Evolutionary conservation across 2,797 vertebrate genomes (phyloP), one percentile per base, ranked within the genome.

Genomic region (Poecilia picta): DNA sequence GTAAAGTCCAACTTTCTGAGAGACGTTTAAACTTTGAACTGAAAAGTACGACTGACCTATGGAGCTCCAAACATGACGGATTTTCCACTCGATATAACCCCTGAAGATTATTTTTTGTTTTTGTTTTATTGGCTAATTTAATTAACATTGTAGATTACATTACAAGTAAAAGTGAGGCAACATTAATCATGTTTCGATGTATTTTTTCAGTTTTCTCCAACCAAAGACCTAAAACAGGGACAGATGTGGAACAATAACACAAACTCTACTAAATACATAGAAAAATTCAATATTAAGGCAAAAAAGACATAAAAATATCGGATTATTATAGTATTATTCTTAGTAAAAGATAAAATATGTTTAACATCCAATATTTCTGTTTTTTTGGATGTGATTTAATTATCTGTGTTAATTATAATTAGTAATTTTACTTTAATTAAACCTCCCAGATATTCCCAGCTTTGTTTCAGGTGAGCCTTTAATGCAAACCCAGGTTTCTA

Each of bases 81-180:
- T 18, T 33, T 33, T 18, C 33, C 57, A 8, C 16, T 64, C 31
- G 33, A 1, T 0, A 33, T 36, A 20, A 18, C 8, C 16, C 16
- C 13, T 2, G 16, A 33, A 36, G 31, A 33, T 16, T 18, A 0
- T 16, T 1, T 18, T 18, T 20, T 39, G 10, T 41, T 41, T 41
- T 8, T 18, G 0, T 16, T 1, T 16, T 33, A 16, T 20, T 39
- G 20, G 62, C 8, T 20, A 10, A 66, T 66, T 39, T 66, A 1
- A 23, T 39, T 11, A 23, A 39, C 8, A 12, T 8, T 4, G 0
- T 39, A 2, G 1, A 5, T 18, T 20, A 11, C 0, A 1, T 66
- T 23, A 25, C 31, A 36, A 8, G 8, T 8, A 66, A 66, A 39
- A 11, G 13, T 18, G 59, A 62, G 6, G 18, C 28, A 33, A 36